Evolutionary conservation across 2,113 vertebrate species (phyloP).

Genomic region (Peromyscus californicus): DNA sequence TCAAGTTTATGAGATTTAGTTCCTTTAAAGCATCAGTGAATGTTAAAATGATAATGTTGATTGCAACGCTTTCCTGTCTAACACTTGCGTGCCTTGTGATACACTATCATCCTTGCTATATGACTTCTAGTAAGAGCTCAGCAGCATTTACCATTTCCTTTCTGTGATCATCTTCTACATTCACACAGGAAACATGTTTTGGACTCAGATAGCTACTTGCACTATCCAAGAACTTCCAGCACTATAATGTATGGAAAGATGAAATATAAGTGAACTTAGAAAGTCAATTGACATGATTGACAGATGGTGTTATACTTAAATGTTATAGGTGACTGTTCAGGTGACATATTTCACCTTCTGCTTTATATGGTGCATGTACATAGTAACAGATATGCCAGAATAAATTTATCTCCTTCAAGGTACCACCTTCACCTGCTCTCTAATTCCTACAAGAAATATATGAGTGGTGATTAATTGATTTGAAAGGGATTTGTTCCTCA

Average conservation of each 20-base stretch:
- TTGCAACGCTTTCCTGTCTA: not conserved
- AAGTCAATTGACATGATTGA: not conserved
- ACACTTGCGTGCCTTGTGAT: not conserved
- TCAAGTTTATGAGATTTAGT: not conserved
- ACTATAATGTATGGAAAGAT: not conserved
- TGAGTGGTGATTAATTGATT: not conserved
- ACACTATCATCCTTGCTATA: not conserved
- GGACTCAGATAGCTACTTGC: not conserved
- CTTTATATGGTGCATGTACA: not conserved
- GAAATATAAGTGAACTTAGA: not conserved
- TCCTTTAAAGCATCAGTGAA: not conserved
- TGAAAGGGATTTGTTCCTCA: not conserved
- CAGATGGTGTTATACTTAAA: not conserved
- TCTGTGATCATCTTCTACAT: not conserved
- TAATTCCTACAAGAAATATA: not conserved
- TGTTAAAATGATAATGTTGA: not conserved
- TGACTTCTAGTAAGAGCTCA: not conserved
- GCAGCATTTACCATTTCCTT: not conserved
- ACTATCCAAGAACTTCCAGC: not conserved
- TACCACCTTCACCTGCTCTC: not conserved
- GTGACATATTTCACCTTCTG: not conserved
- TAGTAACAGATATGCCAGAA: not conserved
- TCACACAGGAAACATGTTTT: not conserved
- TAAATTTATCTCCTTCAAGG: conserved; percentile 9
- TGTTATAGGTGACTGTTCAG: not conserved